A percentile compares a stretch with the other conserved stretches of the same genome.
These are phyloP conservation scores for Saccostrea cuccullata DNA, from an alignment of 1,140 invertebrate genomes.

Conservation along the genomic window DNA sequence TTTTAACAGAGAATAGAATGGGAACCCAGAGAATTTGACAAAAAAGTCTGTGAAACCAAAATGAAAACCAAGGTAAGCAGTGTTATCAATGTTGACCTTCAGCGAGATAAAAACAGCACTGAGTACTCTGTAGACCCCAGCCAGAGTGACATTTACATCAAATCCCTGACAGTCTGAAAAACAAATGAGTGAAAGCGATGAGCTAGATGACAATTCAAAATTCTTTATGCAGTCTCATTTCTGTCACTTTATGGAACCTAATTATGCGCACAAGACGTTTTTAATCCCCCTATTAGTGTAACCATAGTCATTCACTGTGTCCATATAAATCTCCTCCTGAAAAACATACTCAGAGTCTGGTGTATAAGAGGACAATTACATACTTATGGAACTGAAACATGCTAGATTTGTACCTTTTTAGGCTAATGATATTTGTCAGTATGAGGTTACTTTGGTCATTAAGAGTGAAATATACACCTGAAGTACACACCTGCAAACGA, in stretches of 20 bases:
- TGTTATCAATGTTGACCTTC: constrained; percentile 1
- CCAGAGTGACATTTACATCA: constrained; percentile 13
- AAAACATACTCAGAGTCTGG: neutral
- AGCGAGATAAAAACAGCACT: neutral
- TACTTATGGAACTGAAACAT: constrained; percentile 22
- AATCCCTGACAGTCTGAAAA: neutral
- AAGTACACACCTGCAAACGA: constrained; percentile 19
- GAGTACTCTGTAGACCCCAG: neutral
- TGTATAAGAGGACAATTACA: neutral
- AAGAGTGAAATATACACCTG: constrained; percentile 27
- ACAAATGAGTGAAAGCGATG: neutral
- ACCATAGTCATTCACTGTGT: constrained; percentile 10
- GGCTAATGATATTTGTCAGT: constrained; percentile 24
- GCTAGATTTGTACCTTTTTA: neutral
- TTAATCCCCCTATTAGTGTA: neutral
- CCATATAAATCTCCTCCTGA: neutral
- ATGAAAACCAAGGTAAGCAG: constrained; percentile 56
- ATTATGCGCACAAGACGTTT: neutral
- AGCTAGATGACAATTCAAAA: constrained; percentile 20
- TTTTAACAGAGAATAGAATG: constrained; percentile 58
- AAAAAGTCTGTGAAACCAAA: constrained; percentile 51
- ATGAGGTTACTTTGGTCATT: neutral
- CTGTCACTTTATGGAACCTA: constrained; percentile 14
- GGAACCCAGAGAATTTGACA: constrained; percentile 50
- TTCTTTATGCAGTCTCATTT: constrained; percentile 10